Base-by-base conservation (phyloP, 2,113 vertebrate genomes). In the Rhinoptilus africanus region DNA sequence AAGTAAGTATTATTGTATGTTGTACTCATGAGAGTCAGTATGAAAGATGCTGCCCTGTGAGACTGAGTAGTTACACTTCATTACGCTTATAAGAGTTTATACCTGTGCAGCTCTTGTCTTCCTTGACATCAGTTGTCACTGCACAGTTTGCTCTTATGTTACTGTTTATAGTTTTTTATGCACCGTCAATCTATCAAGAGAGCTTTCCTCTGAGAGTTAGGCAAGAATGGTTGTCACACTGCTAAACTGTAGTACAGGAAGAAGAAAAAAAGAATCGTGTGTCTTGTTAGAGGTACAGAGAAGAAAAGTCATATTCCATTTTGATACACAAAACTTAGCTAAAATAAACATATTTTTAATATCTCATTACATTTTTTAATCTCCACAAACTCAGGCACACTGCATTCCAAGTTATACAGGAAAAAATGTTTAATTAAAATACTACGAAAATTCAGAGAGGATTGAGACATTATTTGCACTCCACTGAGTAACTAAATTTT, bases 1-100 rank as follows among this genome's bases (percentile, higher is more conserved):
- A 93, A 99, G 99, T 99, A 98, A 99, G 99, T 96, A 79, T 82
- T 64, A 71, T 21, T 85, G 23, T 39, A 9, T 59, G 2, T 22
- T 85, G 67, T 59, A 56, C n/a, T 24, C 20, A 6, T 0, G 1
- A 73, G 23, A 32, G 8, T 63, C 12, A 32, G 2, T 78, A 9
- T 41, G 30, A 37, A 88, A 47, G 14, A 14, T 35, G 6, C 7
- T 88, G 21, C 56, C 27, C 18, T 69, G 27, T 56, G 34, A 72
- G 14, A 24, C 1, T 57, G 12, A 12, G 10, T 86, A 23, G 43
- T 84, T 41, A 54, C 1, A 34, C 21, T 48, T 43, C 2, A 34
- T 51, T 68, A 37, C 1, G 3, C 27, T 87, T 53, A 0, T 1
- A 63, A 28, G 20, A 57, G 21, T 51, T 81, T 72, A 41, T 56